phyloP scores from a whole-genome alignment of 2,888 invertebrate species.

The Callyntrura guangdongensis region DNA sequence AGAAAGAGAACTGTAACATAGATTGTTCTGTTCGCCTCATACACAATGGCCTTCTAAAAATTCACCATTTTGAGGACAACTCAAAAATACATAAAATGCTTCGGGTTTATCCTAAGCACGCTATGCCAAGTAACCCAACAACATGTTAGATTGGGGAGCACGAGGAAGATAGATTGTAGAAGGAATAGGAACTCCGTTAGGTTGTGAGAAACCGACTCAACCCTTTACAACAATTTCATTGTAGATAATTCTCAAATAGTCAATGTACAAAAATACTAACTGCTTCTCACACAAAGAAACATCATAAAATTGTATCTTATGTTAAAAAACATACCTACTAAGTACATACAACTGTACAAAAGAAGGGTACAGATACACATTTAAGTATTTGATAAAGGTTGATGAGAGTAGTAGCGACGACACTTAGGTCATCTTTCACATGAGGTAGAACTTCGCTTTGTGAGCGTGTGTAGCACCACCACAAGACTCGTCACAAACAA shows the following conservation, averaged over 20 bases:
- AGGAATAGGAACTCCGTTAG: constrained; percentile 8
- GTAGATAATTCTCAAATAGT: not conserved
- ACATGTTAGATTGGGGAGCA: not conserved
- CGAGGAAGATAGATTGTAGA: not conserved
- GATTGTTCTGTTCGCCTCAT: not conserved
- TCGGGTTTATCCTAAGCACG: not conserved
- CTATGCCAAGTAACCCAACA: not conserved
- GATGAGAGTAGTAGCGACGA: constrained; percentile 5
- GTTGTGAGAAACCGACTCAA: constrained; percentile 34
- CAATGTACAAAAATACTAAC: not conserved
- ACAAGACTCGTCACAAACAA: not conserved
- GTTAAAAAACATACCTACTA: not conserved
- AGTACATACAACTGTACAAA: not conserved
- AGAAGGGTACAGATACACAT: not conserved
- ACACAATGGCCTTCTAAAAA: constrained; percentile 33
- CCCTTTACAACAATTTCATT: constrained; percentile 9
- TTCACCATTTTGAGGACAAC: not conserved
- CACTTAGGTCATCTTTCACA: constrained; percentile 64
- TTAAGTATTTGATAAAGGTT: not conserved
- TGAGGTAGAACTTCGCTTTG: constrained; percentile 39
- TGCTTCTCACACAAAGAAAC: constrained; percentile 42
- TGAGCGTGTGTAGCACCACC: not conserved
- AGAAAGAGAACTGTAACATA: constrained; percentile 51
- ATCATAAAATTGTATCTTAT: not conserved
- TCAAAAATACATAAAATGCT: not conserved